A percentile compares a stretch with the other conserved stretches of the same genome.
phyloP scores from a whole-genome alignment of 2,888 invertebrate species.

The Melanargia galathea region DNA sequence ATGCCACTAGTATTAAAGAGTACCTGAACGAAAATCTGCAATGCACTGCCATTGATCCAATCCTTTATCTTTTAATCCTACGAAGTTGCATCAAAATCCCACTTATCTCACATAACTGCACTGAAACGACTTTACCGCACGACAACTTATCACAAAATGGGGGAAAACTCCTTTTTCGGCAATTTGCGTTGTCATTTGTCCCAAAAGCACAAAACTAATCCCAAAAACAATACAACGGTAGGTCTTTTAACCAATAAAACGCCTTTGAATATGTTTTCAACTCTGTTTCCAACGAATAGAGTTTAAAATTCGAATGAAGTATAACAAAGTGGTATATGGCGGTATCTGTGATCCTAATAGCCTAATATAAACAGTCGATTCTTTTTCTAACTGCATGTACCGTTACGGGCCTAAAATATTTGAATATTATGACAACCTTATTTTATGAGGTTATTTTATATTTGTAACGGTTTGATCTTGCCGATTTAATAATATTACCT shows the following conservation, averaged over 20 bases:
- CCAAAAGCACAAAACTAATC: slow-evolving; percentile 13
- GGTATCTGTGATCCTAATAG: slow-evolving; percentile 59
- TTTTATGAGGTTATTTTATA: slow-evolving; percentile 8
- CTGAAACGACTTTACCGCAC: slow-evolving; percentile 29
- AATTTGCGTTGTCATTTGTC: slow-evolving; percentile 28
- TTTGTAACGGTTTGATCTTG: not conserved
- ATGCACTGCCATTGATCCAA: not conserved
- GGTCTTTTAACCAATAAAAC: slow-evolving; percentile 14
- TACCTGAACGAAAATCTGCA: slow-evolving; percentile 10
- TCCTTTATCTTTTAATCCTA: not conserved
- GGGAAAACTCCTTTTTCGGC: slow-evolving; percentile 8
- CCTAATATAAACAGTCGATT: slow-evolving; percentile 61
- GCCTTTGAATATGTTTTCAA: not conserved
- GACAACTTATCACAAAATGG: slow-evolving; percentile 27
- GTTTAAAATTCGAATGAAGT: slow-evolving; percentile 1
- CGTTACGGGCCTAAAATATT: slow-evolving; percentile 38
- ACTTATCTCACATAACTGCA: slow-evolving; percentile 14
- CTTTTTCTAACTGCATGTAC: slow-evolving; percentile 30
- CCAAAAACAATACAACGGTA: slow-evolving; percentile 32
- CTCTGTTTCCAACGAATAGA: not conserved
- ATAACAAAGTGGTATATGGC: slow-evolving; percentile 28
- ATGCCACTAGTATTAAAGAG: not conserved
- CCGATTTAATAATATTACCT: not conserved
- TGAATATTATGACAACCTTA: slow-evolving; percentile 23
- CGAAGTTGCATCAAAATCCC: slow-evolving; percentile 5